Evolutionary conservation across 1,140 invertebrate genomes (phyloP), one percentile per base, ranked within the genome.

Genomic region (Cylas formicarius): DNA sequence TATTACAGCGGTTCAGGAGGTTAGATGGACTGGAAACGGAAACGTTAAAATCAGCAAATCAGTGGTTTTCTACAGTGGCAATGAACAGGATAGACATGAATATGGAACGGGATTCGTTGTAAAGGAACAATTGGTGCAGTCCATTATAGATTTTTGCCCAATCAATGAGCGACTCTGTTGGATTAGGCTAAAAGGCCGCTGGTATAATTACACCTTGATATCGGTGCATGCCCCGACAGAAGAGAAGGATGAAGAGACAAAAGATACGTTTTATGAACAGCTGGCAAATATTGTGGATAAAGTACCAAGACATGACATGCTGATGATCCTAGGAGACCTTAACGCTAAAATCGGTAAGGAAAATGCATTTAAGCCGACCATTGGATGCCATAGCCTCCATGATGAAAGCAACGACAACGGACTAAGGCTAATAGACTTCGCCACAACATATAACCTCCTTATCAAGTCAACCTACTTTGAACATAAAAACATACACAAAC

Each of bases 401-500:
- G 31, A 33, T 33, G 18, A 11, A 33, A 2, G 9, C 19, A 36
- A 36, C 19, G 14, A 36, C 23, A 36, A 36, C 23, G 34, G 14
- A 36, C 3, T 10, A n/a, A 16, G 19, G 34, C 19, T 36, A 36
- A 36, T 10, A 21, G 2, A 19, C n/a, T 36, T 36, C 23, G 14
- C 14, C 14, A 21, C 10, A 9, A 21, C 34, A 21, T 10, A 21
- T 36, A 36, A 36, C 11, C 19, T 19, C n/a, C 19, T 36, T 36
- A 21, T 19, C 19, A 3, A 23, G 23, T 17, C 19, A 8, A 9
- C 31, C 13, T 9, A 33, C 13, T 33, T 33, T 33, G 1, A 33
- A 33, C 13, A 17, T 14, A 33, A 36, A 16, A 36, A 36, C 34
- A 36, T 36, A 21, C 23, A 23, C 23, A 2, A 36, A 36, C 18